Evolutionary conservation across 2,113 vertebrate genomes (phyloP).

Genomic region (Nannospalax galili): DNA sequence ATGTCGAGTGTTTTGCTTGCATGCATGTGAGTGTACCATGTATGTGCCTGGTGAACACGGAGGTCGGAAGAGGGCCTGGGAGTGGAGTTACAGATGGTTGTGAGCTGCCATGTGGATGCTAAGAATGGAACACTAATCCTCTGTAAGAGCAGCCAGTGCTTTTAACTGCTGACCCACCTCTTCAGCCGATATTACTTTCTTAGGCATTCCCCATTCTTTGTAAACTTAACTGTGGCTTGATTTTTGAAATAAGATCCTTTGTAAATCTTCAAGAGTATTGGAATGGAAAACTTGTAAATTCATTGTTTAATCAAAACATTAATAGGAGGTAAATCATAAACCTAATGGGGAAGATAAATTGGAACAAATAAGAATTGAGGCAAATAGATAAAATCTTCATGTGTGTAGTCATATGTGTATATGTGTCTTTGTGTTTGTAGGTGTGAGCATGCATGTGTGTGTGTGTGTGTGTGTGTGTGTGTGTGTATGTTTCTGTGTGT

Average conservation of each 20-base stretch:
- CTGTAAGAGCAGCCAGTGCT: no score
- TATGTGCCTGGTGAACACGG: no score
- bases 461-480: neutral
- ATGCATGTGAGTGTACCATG: no score
- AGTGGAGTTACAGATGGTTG: no score
- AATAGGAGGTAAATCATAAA: neutral
- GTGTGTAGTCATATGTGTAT: no score
- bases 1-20: no score
- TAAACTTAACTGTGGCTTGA: neutral
- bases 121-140: no score
- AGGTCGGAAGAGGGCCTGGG: no score
- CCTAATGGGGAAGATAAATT: neutral
- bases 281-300: neutral
- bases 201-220: neutral
- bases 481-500: neutral
- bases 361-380: neutral
- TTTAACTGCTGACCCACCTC: no score
- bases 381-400: neutral
- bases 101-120: no score
- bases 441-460: no score
- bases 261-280: neutral
- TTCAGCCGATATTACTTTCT: neutral
- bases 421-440: no score
- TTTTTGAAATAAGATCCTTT: constrained; percentile 23
- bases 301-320: neutral